Base-by-base conservation (phyloP, 1,140 invertebrate genomes). In the Thaumetopoea pityocampa region DNA sequence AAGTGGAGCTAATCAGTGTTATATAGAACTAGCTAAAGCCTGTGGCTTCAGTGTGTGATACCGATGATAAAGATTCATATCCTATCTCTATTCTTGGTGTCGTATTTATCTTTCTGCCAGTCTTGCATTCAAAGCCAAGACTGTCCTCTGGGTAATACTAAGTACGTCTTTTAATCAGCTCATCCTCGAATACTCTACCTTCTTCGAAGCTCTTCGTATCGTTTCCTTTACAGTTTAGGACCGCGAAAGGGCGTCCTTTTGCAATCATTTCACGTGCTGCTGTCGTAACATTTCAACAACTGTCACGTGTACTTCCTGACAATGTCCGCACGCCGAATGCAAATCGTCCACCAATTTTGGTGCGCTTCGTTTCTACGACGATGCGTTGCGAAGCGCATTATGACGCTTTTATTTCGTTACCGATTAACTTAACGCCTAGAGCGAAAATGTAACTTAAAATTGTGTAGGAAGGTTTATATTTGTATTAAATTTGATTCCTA, bases 361-460 rank as follows among this genome's bases (percentile, higher is more conserved):
- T 29, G 17, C 36, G 17, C 16, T 34, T 15, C 29, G 20, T 35
- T 45, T 45, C 42, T 28, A 45, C 16, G 30, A 32, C 11, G 14
- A 18, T 42, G 36, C 49, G 42, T 46, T 35, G 38, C 43, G 27
- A 46, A 52, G 20, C 37, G 26, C 42, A 42, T 49, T 38, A 42
- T 4, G 32, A 28, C 19, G 34, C 20, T 38, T 34, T 51, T 34
- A 28, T 51, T 50, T 38, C 24, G 29, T 40, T 30, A 23, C 32
- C 24, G 5, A n/a, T 34, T 22, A 9, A 30, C 29, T 18, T 35
- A 28, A 22, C 19, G 7, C 7, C n/a, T 15, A 30, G 17, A 8
- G 19, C 19, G 7, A 43, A 36, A 46, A 27, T 33, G 9, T 17
- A 27, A 12, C 37, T 34, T 52, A 38, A 10, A 4, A 5, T 30